phyloP scores from a whole-genome alignment of 2,888 invertebrate genomes.

The Tetragonula carbonaria region DNA sequence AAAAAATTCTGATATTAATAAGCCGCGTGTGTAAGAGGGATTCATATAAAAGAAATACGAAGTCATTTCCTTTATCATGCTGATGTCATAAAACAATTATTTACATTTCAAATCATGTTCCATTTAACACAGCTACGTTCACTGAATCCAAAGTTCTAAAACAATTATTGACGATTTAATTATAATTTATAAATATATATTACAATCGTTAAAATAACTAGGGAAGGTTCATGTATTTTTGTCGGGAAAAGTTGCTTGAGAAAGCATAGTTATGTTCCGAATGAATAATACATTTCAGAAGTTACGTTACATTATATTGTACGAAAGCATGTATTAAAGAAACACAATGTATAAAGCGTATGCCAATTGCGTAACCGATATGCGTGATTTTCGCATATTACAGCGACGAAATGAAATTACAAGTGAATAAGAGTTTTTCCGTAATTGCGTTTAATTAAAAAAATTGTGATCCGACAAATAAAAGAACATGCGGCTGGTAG shows the following conservation, averaged over 20 bases:
- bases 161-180: conserved; percentile 5
- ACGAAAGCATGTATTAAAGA: not conserved
- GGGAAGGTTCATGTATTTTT: not conserved
- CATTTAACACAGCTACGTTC: not conserved
- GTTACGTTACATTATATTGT: not conserved
- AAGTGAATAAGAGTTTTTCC: not conserved
- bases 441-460: no score
- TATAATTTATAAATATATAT: not conserved
- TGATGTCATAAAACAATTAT: conserved; percentile 35
- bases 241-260: not conserved
- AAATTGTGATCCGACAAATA: not conserved
- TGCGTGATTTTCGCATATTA: not conserved
- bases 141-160: not conserved
- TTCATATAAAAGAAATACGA: conserved; percentile 18
- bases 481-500: not conserved
- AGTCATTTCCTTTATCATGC: conserved; percentile 44
- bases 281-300: not conserved
- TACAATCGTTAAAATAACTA: not conserved
- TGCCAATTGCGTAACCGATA: not conserved
- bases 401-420: not conserved
- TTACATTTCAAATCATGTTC: conserved; percentile 43
- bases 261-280: not conserved
- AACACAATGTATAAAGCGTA: not conserved
- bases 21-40: conserved; percentile 1
- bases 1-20: not conserved